Percentiles rank a stretch among this genome's conserved stretches.
These are phyloP conservation scores for Maniola hyperantus DNA, from an alignment of 2,888 invertebrate species.

Conservation along the genomic window DNA sequence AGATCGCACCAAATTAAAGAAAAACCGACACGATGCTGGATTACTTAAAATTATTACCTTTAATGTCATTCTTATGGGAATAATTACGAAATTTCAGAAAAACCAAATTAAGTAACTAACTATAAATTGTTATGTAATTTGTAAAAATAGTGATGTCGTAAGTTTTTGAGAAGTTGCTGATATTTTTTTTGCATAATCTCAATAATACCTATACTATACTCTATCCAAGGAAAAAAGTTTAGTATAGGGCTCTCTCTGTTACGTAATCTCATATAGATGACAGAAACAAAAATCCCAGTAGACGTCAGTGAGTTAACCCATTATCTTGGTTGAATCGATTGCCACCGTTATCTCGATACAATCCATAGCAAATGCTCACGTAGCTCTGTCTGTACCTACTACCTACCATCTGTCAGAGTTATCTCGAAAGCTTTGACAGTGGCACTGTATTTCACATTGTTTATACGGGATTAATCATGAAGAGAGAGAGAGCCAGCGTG, in stretches of 20 bases:
- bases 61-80: background rate
- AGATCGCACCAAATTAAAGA: constrained; percentile 11
- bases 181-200: too few species aligned
- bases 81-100: constrained; percentile 1
- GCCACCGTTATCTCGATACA: constrained; percentile 26
- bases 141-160: background rate
- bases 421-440: constrained; percentile 31
- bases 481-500: too few species aligned
- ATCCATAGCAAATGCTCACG: constrained; percentile 19
- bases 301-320: background rate
- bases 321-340: constrained; percentile 3
- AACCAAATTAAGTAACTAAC: background rate
- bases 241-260: too few species aligned
- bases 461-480: constrained; percentile 6
- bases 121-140: background rate
- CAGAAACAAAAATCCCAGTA: too few species aligned
- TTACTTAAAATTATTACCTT: background rate
- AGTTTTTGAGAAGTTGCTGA: background rate
- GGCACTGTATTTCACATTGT: constrained; percentile 14
- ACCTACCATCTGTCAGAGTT: constrained; percentile 31
- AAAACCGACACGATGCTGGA: constrained; percentile 22
- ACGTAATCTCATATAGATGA: too few species aligned
- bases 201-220: too few species aligned
- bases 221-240: too few species aligned
- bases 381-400: background rate